phyloP scores from a whole-genome alignment of 2,797 vertebrate species.

The Phrynocephalus forsythii region DNA sequence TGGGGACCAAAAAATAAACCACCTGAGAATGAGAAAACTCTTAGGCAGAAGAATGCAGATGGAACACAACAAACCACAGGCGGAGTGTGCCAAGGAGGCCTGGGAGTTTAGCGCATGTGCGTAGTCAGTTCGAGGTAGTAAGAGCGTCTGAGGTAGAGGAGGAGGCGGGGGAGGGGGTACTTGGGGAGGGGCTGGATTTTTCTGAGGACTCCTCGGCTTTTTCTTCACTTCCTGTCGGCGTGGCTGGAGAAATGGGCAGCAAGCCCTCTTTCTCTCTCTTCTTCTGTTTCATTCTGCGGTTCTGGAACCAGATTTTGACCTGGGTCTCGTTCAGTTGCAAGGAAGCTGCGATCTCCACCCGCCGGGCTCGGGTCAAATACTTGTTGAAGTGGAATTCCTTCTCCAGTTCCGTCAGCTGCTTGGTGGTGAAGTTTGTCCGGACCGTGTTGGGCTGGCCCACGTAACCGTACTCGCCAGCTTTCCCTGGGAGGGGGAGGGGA shows the following conservation, averaged over 20 bases:
- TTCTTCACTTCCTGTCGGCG: conserved; percentile 83
- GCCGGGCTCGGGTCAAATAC: conserved; percentile 93
- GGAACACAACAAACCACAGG: conserved; percentile 48
- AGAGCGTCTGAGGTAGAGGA: conserved; percentile 87
- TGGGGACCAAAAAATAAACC: conserved; percentile 29
- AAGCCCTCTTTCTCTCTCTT: conserved; percentile 96
- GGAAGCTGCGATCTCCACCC: conserved; percentile 95
- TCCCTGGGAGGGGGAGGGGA: conserved; percentile 79
- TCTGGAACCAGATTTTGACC: conserved; percentile 99
- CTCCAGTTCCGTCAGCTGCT: conserved; percentile 97
- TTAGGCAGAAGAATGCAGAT: conserved; percentile 23
- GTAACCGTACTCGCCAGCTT: conserved; percentile 93
- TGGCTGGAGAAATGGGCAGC: conserved; percentile 81
- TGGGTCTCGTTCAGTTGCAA: conserved; percentile 98
- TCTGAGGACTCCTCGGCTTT: conserved; percentile 91
- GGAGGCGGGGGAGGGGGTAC: conserved; percentile 89
- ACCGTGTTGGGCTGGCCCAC: conserved; percentile 92
- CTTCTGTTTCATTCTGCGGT: conserved; percentile 98
- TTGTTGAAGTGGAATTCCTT: conserved; percentile 99
- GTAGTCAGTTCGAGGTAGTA: conserved; percentile 75
- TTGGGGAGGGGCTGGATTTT: conserved; percentile 90
- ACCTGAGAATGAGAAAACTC: conserved; percentile 29
- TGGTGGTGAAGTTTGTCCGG: conserved; percentile 97
- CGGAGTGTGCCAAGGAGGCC: conserved; percentile 47
- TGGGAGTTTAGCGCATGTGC: background rate